Conservation (phyloP, 2,797 vertebrate genomes). For the Sebastes alutus region DNA sequence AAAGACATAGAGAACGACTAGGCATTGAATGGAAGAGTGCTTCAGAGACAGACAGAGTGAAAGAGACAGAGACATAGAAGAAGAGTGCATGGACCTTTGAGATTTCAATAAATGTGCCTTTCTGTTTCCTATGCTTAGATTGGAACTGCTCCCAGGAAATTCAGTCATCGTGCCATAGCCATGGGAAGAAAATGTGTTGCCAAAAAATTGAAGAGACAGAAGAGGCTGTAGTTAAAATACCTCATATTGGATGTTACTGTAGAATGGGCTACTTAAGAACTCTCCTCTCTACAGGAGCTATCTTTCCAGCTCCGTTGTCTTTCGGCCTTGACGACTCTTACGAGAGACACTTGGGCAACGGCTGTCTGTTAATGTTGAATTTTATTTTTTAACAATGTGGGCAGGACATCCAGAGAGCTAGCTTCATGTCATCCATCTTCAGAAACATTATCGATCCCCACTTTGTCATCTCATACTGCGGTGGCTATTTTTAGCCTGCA, state of each 20-base stretch:
- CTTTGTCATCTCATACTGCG: constrained; percentile 41
- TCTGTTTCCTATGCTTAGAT: constrained; percentile 74
- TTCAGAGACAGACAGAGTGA: constrained; percentile 47
- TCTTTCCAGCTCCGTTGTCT: constrained; percentile 19
- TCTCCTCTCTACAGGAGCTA: constrained; percentile 9
- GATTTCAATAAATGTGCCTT: constrained; percentile 83
- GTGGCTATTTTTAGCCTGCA: constrained; percentile 59
- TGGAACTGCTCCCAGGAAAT: constrained; percentile 64
- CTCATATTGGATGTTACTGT: constrained; percentile 57
- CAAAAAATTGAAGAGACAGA: constrained; percentile 70
- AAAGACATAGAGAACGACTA: constrained; percentile 87
- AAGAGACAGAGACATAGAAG: constrained; percentile 33
- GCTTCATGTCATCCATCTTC: constrained; percentile 56
- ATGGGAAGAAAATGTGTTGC: constrained; percentile 69
- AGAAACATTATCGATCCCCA: constrained; percentile 49
- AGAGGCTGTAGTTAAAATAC: constrained; percentile 61
- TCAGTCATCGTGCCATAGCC: constrained; percentile 74
- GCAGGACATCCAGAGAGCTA: constrained; percentile 44
- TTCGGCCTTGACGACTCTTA: constrained; percentile 3
- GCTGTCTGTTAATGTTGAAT: constrained; percentile 36
- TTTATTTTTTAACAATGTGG: constrained; percentile 42
- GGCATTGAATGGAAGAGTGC: constrained; percentile 79
- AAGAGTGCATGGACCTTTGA: constrained; percentile 53
- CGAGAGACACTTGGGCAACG: constrained; percentile 3
- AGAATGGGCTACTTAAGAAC: constrained; percentile 42